A percentile compares a stretch with the other conserved stretches of the same genome.
These are phyloP conservation scores for Pomatostomus ruficeps DNA, from an alignment of 2,113 vertebrate species.

Conservation along the genomic window DNA sequence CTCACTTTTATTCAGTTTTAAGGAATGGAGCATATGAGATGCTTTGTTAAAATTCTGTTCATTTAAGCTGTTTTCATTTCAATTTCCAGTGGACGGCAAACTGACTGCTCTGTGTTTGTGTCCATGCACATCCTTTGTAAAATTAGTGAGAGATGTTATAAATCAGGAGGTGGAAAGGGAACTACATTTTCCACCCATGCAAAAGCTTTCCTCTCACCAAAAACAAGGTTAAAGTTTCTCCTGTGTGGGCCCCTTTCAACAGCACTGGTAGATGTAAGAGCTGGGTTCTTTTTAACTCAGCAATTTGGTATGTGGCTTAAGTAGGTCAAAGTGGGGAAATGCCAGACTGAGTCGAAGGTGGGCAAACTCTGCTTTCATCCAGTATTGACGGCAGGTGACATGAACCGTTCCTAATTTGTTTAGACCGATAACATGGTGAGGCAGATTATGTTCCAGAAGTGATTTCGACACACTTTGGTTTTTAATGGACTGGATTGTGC, in stretches of 20 bases:
- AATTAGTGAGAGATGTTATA: neutral
- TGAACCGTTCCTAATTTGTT: neutral
- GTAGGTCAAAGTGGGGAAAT: neutral
- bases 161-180: fast-evolving
- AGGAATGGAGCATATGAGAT: neutral
- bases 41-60: neutral
- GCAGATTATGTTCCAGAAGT: neutral
- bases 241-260: neutral
- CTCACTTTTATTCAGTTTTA: neutral
- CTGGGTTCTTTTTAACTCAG: neutral
- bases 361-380: neutral
- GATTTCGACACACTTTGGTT: neutral
- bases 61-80: neutral
- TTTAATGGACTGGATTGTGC: neutral
- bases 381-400: neutral
- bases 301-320: neutral
- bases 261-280: neutral
- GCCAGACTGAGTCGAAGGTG: neutral
- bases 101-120: fast-evolving
- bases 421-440: neutral
- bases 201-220: neutral
- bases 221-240: neutral
- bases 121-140: neutral
- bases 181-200: neutral
- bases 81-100: neutral